These are phyloP conservation scores for Tenualosa thibaudeaui DNA, from an alignment of 2,797 vertebrate genomes.

Conservation along the genomic window DNA sequence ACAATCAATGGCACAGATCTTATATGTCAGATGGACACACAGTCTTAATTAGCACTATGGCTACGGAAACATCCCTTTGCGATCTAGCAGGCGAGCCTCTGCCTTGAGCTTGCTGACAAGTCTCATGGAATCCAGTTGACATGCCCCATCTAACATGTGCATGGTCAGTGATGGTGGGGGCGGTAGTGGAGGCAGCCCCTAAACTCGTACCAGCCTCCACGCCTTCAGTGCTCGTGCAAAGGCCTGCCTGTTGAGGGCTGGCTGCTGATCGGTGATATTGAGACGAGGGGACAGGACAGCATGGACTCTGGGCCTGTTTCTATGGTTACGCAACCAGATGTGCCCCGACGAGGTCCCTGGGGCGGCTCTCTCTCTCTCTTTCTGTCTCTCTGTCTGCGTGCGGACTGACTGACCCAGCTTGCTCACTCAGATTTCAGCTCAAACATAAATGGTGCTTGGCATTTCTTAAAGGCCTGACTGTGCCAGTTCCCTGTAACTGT, in stretches of 20 bases:
- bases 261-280: slow-evolving; percentile 37
- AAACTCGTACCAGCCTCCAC: slow-evolving; percentile 36
- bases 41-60: not conserved
- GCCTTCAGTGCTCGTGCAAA: slow-evolving; percentile 27
- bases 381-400: slow-evolving; percentile 36
- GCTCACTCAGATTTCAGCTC: slow-evolving; percentile 6
- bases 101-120: slow-evolving; percentile 18
- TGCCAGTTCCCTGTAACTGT: slow-evolving; percentile 26
- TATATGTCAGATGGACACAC: not conserved
- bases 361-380: slow-evolving; percentile 30
- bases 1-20: not conserved
- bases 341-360: slow-evolving; percentile 37
- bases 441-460: not conserved
- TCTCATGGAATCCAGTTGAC: slow-evolving; percentile 25
- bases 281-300: slow-evolving; percentile 42
- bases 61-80: not conserved
- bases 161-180: slow-evolving; percentile 15
- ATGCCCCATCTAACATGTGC: slow-evolving; percentile 32
- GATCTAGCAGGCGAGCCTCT: not conserved
- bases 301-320: slow-evolving; percentile 38
- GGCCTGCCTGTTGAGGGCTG: not conserved
- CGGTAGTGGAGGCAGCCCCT: slow-evolving; percentile 20
- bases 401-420: slow-evolving; percentile 38
- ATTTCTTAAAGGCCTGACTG: slow-evolving; percentile 19
- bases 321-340: slow-evolving; percentile 51